Base-by-base conservation (phyloP, 2,888 invertebrate species). In the Iphiclides podalirius region DNA sequence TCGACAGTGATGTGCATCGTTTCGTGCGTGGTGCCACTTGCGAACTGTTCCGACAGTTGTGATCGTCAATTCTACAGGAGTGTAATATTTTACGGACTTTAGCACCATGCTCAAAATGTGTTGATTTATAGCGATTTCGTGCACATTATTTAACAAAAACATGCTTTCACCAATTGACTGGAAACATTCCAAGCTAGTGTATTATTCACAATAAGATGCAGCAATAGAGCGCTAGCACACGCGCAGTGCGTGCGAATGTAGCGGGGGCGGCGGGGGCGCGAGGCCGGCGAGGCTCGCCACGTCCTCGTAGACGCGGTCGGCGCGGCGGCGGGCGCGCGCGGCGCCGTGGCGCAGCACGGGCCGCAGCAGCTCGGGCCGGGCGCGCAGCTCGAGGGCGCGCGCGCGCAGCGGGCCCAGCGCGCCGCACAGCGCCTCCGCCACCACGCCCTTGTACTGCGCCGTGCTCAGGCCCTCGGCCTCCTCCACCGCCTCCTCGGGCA, bases 381-480 rank as follows among this genome's bases (percentile, higher is more conserved):
- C 72, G 51, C 93, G 69, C 54, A 94, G 88, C 47, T 54, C 55
- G 9, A 39, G 50, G 35, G 54, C 55, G 52, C 64, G 55, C 49
- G 23, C 60, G 28, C 76, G 70, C 52, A 76, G 53, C 23, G 72
- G 72, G 41, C 54, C 55, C 53, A 74, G 55, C 58, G 60, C 59
- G 17, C 12, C 55, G 47, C 49, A 48, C 47, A 74, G 64, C 54
- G 75, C 77, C 28, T 50, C 58, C 31, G 67, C 78, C 55, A 79
- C 79, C 47, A 69, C 72, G 51, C 58, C 52, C 59, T 85, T 84
- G 76, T 90, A 93, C 90, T 92, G 90, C 64, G 92, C 94, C 38
- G 97, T 98, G 72, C 94, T 93, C 34, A 95, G 70, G 7, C 83
- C 83, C 48, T 80, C 73, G 12, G 87, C 91, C 72, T 95, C 93